Base-by-base conservation (phyloP, 2,797 vertebrate genomes). In the Acrocephalus scirpaceus region DNA sequence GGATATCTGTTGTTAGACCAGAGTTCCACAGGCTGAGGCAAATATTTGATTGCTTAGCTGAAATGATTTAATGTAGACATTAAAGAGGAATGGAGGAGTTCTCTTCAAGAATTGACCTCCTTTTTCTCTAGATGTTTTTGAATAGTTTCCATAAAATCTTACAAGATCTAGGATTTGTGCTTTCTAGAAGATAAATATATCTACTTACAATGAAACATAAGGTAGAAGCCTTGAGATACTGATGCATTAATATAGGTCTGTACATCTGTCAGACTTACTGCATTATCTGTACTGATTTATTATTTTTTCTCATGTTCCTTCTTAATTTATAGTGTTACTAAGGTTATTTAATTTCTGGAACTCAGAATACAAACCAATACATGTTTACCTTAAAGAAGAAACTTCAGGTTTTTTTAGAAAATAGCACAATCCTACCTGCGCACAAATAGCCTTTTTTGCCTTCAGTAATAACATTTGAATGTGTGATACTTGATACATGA, bases 401-500 rank as follows among this genome's bases (percentile, higher is more conserved):
- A 51, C 51, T 89, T 86, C 76, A 53, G 20, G 10, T 13, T 56
- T 20, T 80, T 83, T 87, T 58, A 62, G 81, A 88, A 95, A 92
- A 60, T 76, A 57, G 50, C 30, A n/a, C 38, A 69, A 58, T 58
- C 30, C 21, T 36, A 27, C 21, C 32, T 51, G 34, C 47, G 42
- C 44, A 40, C 9, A 73, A 57, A 53, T 4, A 61, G 18, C 51
- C 23, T 70, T 94, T 82, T 62, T 57, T 82, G 29, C 27, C 95
- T 97, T 90, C 62, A 78, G 74, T 78, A 96, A 84, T 61, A 83
- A 54, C 56, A 83, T 94, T 91, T 67, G 11, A 74, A 51, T 50
- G 13, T 77, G 57, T 64, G 54, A 23, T 32, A 15, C 34, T 72
- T 72, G 36, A 60, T 70, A 50, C 3, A 10, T 5, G 30, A 82